Evolutionary conservation across 2,888 invertebrate species (phyloP).

Genomic region (Rhamnusium bicolor): DNA sequence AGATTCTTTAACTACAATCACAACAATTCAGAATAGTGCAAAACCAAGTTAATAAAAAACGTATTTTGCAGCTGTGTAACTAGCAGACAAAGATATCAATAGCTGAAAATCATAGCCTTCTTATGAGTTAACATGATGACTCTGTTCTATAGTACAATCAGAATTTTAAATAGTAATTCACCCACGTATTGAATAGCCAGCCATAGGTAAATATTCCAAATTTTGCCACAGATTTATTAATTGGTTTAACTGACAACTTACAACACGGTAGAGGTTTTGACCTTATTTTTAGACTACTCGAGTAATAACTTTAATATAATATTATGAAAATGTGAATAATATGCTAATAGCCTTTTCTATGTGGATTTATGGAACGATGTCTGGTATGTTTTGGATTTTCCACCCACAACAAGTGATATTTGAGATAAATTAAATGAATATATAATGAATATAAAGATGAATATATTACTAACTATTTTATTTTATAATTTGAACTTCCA

Average conservation of each 20-base stretch:
- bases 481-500: not conserved
- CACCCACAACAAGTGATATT: not conserved
- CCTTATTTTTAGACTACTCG: conserved; percentile 2
- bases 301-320: not conserved
- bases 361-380: conserved; percentile 4
- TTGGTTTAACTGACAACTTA: not conserved
- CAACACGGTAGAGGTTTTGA: not conserved
- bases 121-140: not conserved
- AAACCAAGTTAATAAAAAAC: too few relatives aligned
- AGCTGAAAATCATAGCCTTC: not conserved
- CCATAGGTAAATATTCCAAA: not conserved
- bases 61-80: not conserved
- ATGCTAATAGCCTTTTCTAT: conserved; percentile 21
- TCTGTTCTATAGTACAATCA: not conserved
- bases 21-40: too few relatives aligned
- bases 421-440: conserved; percentile 23
- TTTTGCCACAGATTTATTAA: not conserved
- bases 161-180: not conserved
- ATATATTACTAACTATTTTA: not conserved
- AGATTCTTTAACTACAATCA: too few relatives aligned
- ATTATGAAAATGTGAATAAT: not conserved
- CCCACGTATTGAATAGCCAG: not conserved
- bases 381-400: not conserved
- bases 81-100: not conserved
- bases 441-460: not conserved